Evolutionary conservation across 1,140 invertebrate genomes (phyloP).

Genomic region (Achatina immaculata): DNA sequence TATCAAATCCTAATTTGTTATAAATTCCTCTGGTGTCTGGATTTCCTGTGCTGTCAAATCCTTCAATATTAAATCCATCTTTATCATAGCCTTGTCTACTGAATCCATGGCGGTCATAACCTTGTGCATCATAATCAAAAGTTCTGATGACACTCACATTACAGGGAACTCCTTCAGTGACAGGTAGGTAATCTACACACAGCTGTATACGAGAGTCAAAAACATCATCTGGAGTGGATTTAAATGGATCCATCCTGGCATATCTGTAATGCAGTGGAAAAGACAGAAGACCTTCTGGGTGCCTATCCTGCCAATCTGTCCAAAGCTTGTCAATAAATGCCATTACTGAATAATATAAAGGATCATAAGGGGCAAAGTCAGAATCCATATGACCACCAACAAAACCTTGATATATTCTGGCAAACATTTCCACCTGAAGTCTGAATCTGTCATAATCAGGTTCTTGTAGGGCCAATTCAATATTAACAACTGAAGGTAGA

Average conservation of each 20-base stretch:
- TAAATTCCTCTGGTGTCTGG: constrained; percentile 51
- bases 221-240: constrained; percentile 56
- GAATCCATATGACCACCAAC: constrained; percentile 62
- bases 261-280: constrained; percentile 51
- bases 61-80: constrained; percentile 52
- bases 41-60: constrained; percentile 49
- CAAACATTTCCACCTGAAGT: constrained; percentile 53
- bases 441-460: constrained; percentile 53
- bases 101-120: constrained; percentile 61
- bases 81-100: constrained; percentile 55
- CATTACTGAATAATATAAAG: constrained; percentile 55
- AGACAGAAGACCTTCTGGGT: constrained; percentile 45
- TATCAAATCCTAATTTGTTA: constrained; percentile 53
- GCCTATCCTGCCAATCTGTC: constrained; percentile 57
- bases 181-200: constrained; percentile 59
- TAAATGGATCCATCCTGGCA: constrained; percentile 58
- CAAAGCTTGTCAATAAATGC: constrained; percentile 63
- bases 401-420: constrained; percentile 51
- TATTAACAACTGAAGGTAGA: constrained; percentile 59
- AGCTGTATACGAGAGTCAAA: constrained; percentile 53
- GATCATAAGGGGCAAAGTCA: constrained; percentile 58
- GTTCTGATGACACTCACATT: constrained; percentile 42
- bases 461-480: constrained; percentile 55
- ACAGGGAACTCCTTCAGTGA: constrained; percentile 53
- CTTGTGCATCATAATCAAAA: constrained; percentile 51